Percentiles rank a stretch among this genome's conserved stretches.
Conservation (phyloP, 2,888 invertebrate species). For the Ophonus ardosiacus region DNA sequence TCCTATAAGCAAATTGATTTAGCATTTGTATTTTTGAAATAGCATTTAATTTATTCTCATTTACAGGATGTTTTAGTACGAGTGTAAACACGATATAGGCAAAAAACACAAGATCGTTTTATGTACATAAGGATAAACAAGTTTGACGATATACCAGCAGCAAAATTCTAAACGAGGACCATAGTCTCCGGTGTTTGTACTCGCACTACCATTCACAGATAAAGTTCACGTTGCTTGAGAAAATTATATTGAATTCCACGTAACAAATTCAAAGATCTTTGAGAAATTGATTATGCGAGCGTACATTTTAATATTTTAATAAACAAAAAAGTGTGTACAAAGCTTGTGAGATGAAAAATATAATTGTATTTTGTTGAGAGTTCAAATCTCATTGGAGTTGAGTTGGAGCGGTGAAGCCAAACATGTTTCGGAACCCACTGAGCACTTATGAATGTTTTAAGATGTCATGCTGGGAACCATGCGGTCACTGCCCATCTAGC, state of each 20-base stretch:
- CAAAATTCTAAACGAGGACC: no score
- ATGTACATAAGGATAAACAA: no score
- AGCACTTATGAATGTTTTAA: conserved; percentile 62
- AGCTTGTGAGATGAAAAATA: conserved; percentile 29
- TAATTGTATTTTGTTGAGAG: conserved; percentile 28
- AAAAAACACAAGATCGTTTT: no score
- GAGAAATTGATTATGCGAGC: conserved; percentile 30
- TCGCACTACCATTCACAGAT: no score
- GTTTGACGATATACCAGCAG: no score
- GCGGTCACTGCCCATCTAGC: conserved; percentile 62
- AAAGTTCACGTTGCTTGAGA: no score
- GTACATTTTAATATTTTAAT: conserved; percentile 32
- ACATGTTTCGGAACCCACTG: conserved; percentile 60
- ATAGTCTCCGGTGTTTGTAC: no score
- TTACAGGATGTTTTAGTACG: no score
- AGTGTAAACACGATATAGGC: no score
- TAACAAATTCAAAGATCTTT: neutral
- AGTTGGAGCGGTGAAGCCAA: conserved; percentile 43
- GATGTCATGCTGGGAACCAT: conserved; percentile 57
- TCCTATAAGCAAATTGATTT: no score
- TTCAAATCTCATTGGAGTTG: conserved; percentile 19
- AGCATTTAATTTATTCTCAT: no score
- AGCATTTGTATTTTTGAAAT: no score
- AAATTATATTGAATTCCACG: neutral
- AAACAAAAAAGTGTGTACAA: conserved; percentile 29